Conservation (phyloP, 2,113 vertebrate species). For the Meleagris gallopavo region DNA sequence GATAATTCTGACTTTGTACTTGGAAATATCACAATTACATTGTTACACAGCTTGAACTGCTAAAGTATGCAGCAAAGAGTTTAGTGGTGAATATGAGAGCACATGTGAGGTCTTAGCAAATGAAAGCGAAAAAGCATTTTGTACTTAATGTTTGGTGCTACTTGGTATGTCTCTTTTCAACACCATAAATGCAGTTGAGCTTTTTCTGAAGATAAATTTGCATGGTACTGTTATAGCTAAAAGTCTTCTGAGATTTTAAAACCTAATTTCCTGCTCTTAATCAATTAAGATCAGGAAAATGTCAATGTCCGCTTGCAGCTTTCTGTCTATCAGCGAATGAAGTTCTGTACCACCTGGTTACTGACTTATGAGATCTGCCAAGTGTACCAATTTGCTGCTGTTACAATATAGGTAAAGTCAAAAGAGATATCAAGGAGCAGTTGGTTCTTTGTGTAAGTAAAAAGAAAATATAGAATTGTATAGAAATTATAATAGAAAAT, state of each 20-base stretch:
- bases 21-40: not conserved
- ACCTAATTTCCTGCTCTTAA: not conserved
- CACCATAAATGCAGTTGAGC: not conserved
- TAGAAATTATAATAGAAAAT: not conserved
- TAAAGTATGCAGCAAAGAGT: not conserved
- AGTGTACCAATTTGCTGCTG: not conserved
- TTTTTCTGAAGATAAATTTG: not conserved
- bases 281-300: fast-evolving
- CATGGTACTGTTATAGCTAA: not conserved
- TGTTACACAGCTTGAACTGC: not conserved
- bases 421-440: not conserved
- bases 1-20: not conserved
- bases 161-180: not conserved
- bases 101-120: not conserved
- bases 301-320: not conserved
- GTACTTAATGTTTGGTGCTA: not conserved
- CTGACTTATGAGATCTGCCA: not conserved
- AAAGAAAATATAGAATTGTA: not conserved
- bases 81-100: not conserved
- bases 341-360: not conserved
- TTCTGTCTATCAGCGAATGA: not conserved
- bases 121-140: not conserved
- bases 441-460: not conserved
- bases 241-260: not conserved
- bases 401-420: not conserved